Evolutionary conservation across 2,888 invertebrate species (phyloP), one percentile per base, ranked within the genome.

Genomic region (Pristionchus mayeri): DNA sequence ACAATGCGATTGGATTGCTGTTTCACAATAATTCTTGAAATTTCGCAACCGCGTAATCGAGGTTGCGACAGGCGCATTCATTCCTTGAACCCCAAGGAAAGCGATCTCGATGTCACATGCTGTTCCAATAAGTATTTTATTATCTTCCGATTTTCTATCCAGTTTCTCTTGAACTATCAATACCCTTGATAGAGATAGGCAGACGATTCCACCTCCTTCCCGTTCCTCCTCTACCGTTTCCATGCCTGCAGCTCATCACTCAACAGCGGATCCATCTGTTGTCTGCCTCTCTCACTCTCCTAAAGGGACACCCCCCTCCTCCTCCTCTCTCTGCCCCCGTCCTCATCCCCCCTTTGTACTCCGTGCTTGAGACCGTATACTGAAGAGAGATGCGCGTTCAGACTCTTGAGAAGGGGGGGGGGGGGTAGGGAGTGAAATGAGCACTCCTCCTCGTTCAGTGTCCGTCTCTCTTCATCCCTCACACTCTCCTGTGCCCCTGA

Each of bases 201-300:
- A n/a, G n/a, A n/a, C n/a, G n/a, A 54, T 16, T n/a, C 24, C 21
- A 1, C n/a, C 2, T n/a, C n/a, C 21, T 1, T 57, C 24, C 24
- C 24, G n/a, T 21, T n/a, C 24, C 4, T 24, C 4, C 24, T 18
- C 21, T 16, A 54, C 54, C 21, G 40, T 71, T 71, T 21, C 71
- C 71, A 71, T 71, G 71, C 40, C 34, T 34, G 44, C 48, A 27
- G 6, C 76, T 6, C 50, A 48, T 78, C 76, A 50, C 76, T 78
- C 76, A 48, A 48, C 50, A 11, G 44, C 48, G 0, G 21, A 3
- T 50, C 76, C 76, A 48, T 78, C 76, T 78, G 50, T 78, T 78
- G 50, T 50, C 50, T n/a, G 18, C 76, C 50, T 50, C 50, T 48
- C 75, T 27, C 60, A 18, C 60, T 44, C 75, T 13, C 48, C 48